Base-by-base conservation (phyloP, 2,797 vertebrate species). In the Carapus acus region DNA sequence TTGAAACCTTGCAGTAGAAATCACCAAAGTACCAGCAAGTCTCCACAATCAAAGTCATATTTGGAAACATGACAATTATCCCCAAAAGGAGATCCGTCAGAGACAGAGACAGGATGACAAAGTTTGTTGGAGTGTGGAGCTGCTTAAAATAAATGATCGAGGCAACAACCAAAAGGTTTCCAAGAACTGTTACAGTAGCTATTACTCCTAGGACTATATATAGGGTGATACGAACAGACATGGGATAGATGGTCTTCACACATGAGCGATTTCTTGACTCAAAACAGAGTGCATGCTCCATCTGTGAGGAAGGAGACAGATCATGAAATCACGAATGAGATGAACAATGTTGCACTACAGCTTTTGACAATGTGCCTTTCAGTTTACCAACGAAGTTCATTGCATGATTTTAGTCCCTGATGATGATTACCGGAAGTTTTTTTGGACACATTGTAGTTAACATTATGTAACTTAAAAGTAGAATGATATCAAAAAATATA, bases 81-180 rank as follows among this genome's bases (percentile, higher is more conserved):
- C 70, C 70, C 17, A 73, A 5, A 11, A 69, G 54, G 0, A 73
- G 47, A 43, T 73, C 70, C 1, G 65, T 58, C 17, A 56, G 17
- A 42, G 65, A 62, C 19, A 73, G 51, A 39, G 65, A 73, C 16
- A 58, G 15, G 15, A 65, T 56, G 13, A 73, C 55, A 41, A 62
- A 73, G 37, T 73, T 73, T 1, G 70, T 73, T 13, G 70, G 62
- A 52, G 65, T 73, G n/a, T 66, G 70, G 3, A 73, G 70, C 41
- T 69, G 70, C 36, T 66, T 69, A 38, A 73, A 73, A 42, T 57
- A 58, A 23, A 48, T 23, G 1, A 73, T 33, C 3, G 70, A 54
- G 2, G 62, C n/a, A 20, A 49, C 43, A 40, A 73, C 70, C 18
- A 73, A 7, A 20, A 69, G 31, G 37, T 73, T 73, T 16, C 70